Percentiles rank a stretch among this genome's conserved stretches.
Evolutionary conservation across 1,140 invertebrate species (phyloP).

Genomic region (Paraescarpia echinospica): DNA sequence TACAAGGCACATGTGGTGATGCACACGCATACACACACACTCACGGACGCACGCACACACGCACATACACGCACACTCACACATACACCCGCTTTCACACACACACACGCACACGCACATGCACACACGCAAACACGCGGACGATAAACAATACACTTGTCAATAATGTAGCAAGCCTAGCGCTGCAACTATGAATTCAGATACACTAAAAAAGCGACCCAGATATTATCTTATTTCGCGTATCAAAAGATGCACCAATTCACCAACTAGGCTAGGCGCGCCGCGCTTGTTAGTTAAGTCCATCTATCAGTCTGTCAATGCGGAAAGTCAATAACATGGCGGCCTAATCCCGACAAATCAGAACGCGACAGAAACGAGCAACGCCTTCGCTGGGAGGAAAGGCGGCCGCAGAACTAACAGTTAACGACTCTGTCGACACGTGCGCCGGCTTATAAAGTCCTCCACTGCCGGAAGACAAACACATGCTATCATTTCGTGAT

Average conservation of each 20-base stretch:
- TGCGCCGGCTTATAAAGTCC: not conserved
- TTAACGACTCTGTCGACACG: not conserved
- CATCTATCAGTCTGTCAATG: not conserved
- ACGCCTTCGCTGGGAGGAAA: not conserved
- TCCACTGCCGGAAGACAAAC: not conserved
- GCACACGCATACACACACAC: constrained; percentile 18
- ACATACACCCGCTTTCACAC: too few relatives aligned
- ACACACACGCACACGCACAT: too few relatives aligned
- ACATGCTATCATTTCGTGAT: too few relatives aligned
- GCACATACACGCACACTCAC: too few relatives aligned
- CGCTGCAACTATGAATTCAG: too few relatives aligned
- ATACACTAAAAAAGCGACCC: too few relatives aligned
- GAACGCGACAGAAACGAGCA: not conserved
- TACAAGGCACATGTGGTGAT: too few relatives aligned
- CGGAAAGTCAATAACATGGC: constrained; percentile 1
- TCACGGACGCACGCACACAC: too few relatives aligned
- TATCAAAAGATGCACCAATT: not conserved
- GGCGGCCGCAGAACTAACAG: not conserved
- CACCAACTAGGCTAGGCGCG: not conserved
- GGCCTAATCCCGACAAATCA: not conserved
- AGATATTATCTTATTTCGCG: too few relatives aligned
- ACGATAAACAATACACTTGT: too few relatives aligned
- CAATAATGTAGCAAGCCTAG: too few relatives aligned
- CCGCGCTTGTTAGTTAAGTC: not conserved
- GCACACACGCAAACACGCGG: too few relatives aligned